phyloP scores from a whole-genome alignment of 37 sponge, comb jelly and placozoan genomes.

The Theonella swinhoei region DNA sequence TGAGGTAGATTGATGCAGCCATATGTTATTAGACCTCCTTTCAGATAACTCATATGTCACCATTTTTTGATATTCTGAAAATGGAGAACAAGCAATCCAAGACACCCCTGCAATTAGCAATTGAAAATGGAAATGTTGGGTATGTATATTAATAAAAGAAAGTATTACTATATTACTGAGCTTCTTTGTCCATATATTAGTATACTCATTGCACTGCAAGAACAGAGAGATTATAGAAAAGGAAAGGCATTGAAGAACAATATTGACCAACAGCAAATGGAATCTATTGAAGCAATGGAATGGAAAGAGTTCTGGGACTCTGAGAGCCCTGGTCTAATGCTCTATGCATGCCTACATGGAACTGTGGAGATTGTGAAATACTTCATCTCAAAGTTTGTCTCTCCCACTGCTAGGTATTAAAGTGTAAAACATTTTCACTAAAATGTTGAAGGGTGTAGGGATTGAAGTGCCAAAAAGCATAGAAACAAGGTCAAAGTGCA shows the following conservation, averaged over 20 bases:
- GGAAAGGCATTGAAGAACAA: background rate
- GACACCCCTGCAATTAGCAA: background rate
- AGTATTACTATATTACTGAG: no score
- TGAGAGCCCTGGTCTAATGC: background rate
- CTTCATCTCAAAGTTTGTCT: background rate
- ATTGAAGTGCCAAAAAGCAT: no score
- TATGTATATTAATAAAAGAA: background rate
- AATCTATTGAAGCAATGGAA: background rate
- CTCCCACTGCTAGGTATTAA: background rate
- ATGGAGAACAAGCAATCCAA: background rate
- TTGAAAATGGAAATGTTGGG: background rate
- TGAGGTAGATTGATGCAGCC: no score
- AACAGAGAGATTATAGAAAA: background rate
- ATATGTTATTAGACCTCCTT: no score
- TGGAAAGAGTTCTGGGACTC: background rate
- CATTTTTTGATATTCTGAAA: background rate
- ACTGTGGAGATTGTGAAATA: background rate
- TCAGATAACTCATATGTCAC: no score
- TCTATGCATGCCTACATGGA: background rate
- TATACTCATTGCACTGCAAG: background rate
- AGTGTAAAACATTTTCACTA: background rate
- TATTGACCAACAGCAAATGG: background rate
- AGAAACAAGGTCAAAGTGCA: background rate
- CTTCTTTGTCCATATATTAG: background rate
- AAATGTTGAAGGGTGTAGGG: no score